Percentiles rank a stretch among this genome's conserved stretches.
These are phyloP conservation scores for Calliscelio sp. DNA, from an alignment of 2,888 invertebrate species.

Conservation along the genomic window DNA sequence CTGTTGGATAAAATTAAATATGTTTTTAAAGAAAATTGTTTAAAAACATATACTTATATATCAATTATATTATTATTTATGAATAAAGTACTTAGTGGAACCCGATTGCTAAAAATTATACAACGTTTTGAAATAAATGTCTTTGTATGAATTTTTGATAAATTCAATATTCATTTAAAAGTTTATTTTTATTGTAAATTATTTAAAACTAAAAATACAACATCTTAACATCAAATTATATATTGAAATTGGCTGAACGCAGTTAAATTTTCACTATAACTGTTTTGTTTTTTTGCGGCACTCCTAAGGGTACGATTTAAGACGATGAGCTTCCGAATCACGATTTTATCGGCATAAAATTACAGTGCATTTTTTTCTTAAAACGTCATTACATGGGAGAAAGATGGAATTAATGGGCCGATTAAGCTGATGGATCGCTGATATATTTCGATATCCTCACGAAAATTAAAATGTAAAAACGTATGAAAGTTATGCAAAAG, in stretches of 20 bases:
- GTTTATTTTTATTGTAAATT: too few relatives aligned
- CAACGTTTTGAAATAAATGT: too few relatives aligned
- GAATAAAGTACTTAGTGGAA: too few relatives aligned
- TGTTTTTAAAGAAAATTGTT: too few relatives aligned
- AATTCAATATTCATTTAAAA: too few relatives aligned
- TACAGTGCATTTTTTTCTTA: slow-evolving; percentile 49
- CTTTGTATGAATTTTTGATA: too few relatives aligned
- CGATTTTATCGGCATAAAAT: slow-evolving; percentile 66
- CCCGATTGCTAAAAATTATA: too few relatives aligned
- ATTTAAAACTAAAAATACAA: slow-evolving; percentile 5
- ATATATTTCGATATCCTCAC: slow-evolving; percentile 19
- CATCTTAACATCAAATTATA: slow-evolving; percentile 30
- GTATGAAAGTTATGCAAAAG: slow-evolving; percentile 42
- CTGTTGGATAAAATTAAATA: too few relatives aligned
- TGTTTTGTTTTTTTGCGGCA: slow-evolving; percentile 1
- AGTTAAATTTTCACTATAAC: slow-evolving; percentile 30
- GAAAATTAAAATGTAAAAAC: slow-evolving; percentile 55
- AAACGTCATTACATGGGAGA: slow-evolving; percentile 55
- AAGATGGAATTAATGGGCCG: slow-evolving; percentile 59
- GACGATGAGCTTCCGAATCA: slow-evolving; percentile 61
- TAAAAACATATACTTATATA: too few relatives aligned
- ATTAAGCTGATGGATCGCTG: slow-evolving; percentile 54
- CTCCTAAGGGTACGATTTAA: slow-evolving; percentile 46
- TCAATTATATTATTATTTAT: too few relatives aligned
- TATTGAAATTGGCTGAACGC: slow-evolving; percentile 21